Evolutionary conservation across 2,797 vertebrate species (phyloP).

Genomic region (Heliangelus exortis): DNA sequence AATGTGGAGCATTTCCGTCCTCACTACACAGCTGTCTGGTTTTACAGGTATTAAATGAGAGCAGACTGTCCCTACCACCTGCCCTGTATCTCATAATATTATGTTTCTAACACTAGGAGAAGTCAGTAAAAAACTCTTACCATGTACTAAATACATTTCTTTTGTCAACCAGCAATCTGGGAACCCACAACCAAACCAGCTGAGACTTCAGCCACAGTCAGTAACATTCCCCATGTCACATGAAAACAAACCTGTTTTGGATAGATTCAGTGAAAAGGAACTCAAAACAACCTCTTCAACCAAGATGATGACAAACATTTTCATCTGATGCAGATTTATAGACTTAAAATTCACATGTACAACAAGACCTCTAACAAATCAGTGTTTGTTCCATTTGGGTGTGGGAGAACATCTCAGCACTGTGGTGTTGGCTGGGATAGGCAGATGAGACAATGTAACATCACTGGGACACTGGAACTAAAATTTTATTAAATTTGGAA

Average conservation of each 20-base stretch:
- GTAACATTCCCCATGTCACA: background rate
- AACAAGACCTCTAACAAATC: background rate
- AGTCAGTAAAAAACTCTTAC: background rate
- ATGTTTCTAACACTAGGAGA: background rate
- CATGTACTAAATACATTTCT: rapidly evolving
- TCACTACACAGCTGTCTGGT: background rate
- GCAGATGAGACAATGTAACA: background rate
- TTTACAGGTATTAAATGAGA: background rate
- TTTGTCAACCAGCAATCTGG: background rate
- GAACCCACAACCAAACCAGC: background rate
- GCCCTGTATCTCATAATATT: background rate
- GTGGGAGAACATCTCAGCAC: background rate
- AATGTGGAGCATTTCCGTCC: background rate
- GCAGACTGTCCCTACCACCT: background rate
- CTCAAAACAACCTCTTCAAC: background rate
- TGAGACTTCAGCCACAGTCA: background rate
- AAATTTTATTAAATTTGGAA: background rate
- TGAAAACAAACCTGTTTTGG: background rate
- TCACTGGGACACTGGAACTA: rapidly evolving
- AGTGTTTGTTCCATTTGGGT: background rate
- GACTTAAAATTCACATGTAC: background rate
- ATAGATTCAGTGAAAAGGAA: background rate
- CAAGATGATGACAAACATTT: background rate
- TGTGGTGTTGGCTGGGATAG: rapidly evolving
- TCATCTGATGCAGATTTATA: background rate